Percentiles rank a stretch among this genome's conserved stretches.
Conservation (phyloP, 2,113 vertebrate species). For the Paralichthys olivaceus region DNA sequence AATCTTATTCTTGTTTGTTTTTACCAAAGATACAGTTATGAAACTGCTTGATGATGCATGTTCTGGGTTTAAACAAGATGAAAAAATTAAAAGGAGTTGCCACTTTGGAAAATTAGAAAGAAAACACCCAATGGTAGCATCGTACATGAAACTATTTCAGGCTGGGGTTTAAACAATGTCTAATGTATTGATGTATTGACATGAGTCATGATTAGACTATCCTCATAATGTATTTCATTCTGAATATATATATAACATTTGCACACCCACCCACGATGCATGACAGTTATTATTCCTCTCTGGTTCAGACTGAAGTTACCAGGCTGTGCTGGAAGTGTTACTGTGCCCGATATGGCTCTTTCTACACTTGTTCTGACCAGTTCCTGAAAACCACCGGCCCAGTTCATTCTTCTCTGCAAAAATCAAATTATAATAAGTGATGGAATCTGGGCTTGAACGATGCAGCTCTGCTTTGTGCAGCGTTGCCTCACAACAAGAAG, state of each 20-base stretch:
- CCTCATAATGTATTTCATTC: too few species aligned
- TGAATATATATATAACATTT: constrained; percentile 20
- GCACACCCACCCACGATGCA: not conserved
- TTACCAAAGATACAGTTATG: too few species aligned
- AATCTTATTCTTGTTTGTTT: too few species aligned
- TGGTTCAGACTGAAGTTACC: constrained; percentile 2
- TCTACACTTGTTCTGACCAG: constrained; percentile 15
- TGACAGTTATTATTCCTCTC: not conserved
- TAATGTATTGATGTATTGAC: too few species aligned
- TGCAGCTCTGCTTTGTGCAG: constrained; percentile 18
- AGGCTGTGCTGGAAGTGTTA: constrained; percentile 19
- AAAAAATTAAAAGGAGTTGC: too few species aligned
- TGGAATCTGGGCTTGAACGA: constrained; percentile 13
- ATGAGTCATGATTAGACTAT: too few species aligned
- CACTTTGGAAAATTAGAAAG: too few species aligned
- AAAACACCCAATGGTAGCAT: too few species aligned
- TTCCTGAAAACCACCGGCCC: constrained; percentile 20
- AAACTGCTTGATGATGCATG: too few species aligned
- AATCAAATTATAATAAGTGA: constrained; percentile 16
- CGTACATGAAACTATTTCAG: too few species aligned
- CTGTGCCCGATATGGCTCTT: constrained; percentile 37
- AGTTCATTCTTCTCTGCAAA: constrained; percentile 21
- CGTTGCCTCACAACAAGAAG: not conserved
- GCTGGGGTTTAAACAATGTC: too few species aligned
- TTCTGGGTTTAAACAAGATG: too few species aligned